phyloP scores from a whole-genome alignment of 2,888 invertebrate genomes.

The Patella depressa region DNA sequence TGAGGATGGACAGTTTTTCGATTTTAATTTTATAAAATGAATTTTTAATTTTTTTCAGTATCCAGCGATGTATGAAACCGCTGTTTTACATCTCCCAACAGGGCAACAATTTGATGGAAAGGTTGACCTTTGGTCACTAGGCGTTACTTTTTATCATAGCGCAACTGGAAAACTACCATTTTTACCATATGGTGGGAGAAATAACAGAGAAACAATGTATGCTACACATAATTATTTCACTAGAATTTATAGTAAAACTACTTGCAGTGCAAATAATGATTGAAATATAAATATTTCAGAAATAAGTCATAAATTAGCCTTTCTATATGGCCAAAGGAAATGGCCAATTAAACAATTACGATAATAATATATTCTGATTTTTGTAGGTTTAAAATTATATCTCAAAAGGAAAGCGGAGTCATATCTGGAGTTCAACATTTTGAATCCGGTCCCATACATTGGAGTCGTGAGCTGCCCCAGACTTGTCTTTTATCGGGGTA shows the following conservation, averaged over 20 bases:
- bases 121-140: conserved; percentile 96
- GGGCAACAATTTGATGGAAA: conserved; percentile 95
- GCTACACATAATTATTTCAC: background rate
- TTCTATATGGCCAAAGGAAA: too few species aligned
- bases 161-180: conserved; percentile 96
- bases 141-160: conserved; percentile 94
- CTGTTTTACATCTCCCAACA: conserved; percentile 85
- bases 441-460: conserved; percentile 92
- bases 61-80: conserved; percentile 88
- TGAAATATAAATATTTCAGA: too few species aligned
- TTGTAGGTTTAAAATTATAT: conserved; percentile 83
- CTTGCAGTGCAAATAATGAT: too few species aligned
- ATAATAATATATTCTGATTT: background rate
- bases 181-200: conserved; percentile 91
- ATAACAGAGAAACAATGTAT: conserved; percentile 94
- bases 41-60: background rate
- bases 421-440: conserved; percentile 90
- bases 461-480: conserved; percentile 86
- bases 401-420: conserved; percentile 92
- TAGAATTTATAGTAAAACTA: too few species aligned
- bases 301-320: too few species aligned
- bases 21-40: background rate
- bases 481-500: conserved; percentile 84
- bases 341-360: too few species aligned
- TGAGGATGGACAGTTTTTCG: too few species aligned